Base-by-base conservation (phyloP, 1,140 invertebrate species). In the Acromyrmex charruanus region DNA sequence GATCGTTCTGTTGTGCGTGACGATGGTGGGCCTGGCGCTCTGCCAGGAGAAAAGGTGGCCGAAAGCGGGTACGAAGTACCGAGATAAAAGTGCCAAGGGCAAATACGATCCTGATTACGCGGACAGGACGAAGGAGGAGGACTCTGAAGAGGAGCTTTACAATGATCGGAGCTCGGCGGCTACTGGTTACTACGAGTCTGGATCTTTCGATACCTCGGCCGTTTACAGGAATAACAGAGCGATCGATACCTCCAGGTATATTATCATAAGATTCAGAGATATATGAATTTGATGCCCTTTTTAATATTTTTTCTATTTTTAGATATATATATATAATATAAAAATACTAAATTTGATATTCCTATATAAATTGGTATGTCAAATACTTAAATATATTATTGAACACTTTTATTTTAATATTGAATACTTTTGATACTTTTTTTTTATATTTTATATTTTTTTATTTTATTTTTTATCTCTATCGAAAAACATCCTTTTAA, bases 1-100 rank as follows among this genome's bases (percentile, higher is more conserved):
- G 72, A 79, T 93, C 75, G 77, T 86, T 39, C 35, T 89, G 55
- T 66, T 93, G 61, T 88, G 89, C 87, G 82, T 86, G 80, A 71
- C 86, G 51, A 51, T 87, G 39, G 63, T 81, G 77, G 49, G 66
- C 59, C 79, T 91, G 86, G 87, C 88, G 44, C 31, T 44, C 7
- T 87, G 79, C 75, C 88, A 88, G n/a, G 44, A 58, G 16, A 65
- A 80, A 9, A 85, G 65, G 61, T 71, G 68, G 86, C 7, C 63
- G 39, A 86, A 69, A 31, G 44, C 39, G 49, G 51, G 80, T 69
- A 58, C 18, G n/a, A 90, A 88, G 35, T 44, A 86, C 28, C 79
- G 85, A 18, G 77, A 90, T 51, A 80, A 91, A 63, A 87, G 72
- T 44, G 35, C 66, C 18, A 87, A 79, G 80, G 74, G 72, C 74